These are phyloP conservation scores for Luffia ferchaultella DNA, from an alignment of 2,888 invertebrate genomes.

Conservation along the genomic window DNA sequence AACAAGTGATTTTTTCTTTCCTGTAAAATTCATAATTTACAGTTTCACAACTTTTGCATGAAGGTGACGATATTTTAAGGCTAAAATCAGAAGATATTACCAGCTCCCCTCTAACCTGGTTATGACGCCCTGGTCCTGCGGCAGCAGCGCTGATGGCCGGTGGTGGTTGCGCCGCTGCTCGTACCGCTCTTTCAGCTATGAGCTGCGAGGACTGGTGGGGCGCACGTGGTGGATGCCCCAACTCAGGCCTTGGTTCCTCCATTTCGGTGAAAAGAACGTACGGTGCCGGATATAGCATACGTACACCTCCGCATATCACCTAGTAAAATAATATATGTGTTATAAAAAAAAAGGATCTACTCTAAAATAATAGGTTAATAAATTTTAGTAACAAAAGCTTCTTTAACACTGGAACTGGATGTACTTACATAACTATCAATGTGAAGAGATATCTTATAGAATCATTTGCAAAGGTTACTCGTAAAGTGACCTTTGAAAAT, in stretches of 20 bases:
- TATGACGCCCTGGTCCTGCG: constrained; percentile 9
- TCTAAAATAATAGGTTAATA: constrained; percentile 16
- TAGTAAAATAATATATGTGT: too few relatives aligned
- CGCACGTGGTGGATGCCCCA: constrained; percentile 14
- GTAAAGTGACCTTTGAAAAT: too few relatives aligned
- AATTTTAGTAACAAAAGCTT: too few relatives aligned
- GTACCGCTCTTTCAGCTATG: constrained; percentile 19
- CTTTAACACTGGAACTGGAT: too few relatives aligned
- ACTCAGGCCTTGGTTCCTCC: constrained; percentile 69
- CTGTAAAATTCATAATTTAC: too few relatives aligned
- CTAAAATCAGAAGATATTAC: too few relatives aligned
- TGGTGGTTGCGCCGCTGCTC: constrained; percentile 16
- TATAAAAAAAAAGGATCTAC: constrained; percentile 4
- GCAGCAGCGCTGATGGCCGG: neutral
- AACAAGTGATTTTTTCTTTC: too few relatives aligned
- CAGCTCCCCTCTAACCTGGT: neutral
- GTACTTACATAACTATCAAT: too few relatives aligned
- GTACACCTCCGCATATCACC: constrained; percentile 82
- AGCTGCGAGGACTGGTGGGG: constrained; percentile 14
- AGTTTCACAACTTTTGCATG: too few relatives aligned
- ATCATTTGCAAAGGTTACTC: too few relatives aligned
- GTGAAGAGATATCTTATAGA: too few relatives aligned
- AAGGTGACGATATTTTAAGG: too few relatives aligned
- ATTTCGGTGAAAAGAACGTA: constrained; percentile 92
- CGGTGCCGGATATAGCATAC: constrained; percentile 95